phyloP scores from a whole-genome alignment of 2,888 invertebrate species.

The Deilephila porcellus region DNA sequence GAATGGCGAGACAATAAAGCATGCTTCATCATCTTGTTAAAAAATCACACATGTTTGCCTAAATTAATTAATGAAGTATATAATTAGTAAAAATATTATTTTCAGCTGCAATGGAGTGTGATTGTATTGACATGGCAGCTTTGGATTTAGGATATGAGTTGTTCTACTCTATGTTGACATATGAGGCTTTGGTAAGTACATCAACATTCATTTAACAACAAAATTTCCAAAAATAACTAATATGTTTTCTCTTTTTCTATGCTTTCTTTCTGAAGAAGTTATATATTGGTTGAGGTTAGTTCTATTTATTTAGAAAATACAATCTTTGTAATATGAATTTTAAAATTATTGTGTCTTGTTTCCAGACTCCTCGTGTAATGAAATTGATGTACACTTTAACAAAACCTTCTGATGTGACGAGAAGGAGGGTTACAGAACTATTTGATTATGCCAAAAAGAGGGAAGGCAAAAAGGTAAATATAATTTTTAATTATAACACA shows the following conservation, averaged over 20 bases:
- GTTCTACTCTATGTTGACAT: constrained; percentile 68
- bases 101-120: constrained; percentile 76
- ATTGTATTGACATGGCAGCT: constrained; percentile 66
- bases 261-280: no score
- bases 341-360: constrained; percentile 33
- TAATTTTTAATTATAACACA: background rate
- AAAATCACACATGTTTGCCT: no score
- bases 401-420: constrained; percentile 75
- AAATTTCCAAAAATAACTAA: no score
- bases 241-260: no score
- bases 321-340: background rate
- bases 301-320: no score
- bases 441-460: constrained; percentile 69
- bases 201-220: background rate
- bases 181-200: constrained; percentile 70
- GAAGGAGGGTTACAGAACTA: constrained; percentile 68
- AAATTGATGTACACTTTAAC: constrained; percentile 77
- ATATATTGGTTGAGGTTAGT: no score
- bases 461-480: constrained; percentile 70
- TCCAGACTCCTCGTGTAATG: constrained; percentile 70
- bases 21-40: no score
- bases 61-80: no score
- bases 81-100: constrained; percentile 25
- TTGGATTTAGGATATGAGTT: constrained; percentile 77
- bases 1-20: no score